Conservation (phyloP, 2,888 invertebrate genomes). For the Odontocolon sp. region DNA sequence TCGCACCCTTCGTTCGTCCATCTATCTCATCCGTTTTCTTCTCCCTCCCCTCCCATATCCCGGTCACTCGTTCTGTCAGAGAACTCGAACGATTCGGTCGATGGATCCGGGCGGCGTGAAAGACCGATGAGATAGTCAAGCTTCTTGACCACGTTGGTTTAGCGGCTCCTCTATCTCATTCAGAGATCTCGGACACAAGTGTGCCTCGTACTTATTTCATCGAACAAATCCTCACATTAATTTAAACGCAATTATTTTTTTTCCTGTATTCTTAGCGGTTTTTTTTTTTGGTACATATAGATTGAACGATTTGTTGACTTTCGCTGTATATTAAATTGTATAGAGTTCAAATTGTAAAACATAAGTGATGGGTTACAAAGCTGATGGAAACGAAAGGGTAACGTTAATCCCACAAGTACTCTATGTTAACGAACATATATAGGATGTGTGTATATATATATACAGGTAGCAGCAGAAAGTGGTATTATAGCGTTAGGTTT, state of each 20-base stretch:
- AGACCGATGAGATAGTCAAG: slow-evolving; percentile 77
- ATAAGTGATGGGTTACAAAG: slow-evolving; percentile 1
- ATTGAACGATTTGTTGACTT: no score
- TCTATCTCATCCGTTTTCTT: slow-evolving; percentile 31
- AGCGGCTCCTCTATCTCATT: slow-evolving; percentile 12
- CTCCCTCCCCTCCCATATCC: slow-evolving; percentile 9
- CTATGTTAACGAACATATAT: not conserved
- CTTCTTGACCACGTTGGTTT: slow-evolving; percentile 68
- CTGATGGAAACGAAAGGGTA: slow-evolving; percentile 18
- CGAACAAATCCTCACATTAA: no score
- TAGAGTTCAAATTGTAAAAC: no score
- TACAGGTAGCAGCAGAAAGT: slow-evolving; percentile 20
- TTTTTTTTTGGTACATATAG: no score
- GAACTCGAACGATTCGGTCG: slow-evolving; percentile 52
- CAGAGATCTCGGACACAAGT: slow-evolving; percentile 3
- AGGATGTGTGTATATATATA: slow-evolving; percentile 10
- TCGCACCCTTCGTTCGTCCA: slow-evolving; percentile 43
- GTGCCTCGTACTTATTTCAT: not conserved
- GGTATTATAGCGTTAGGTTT: slow-evolving; percentile 19
- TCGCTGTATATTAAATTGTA: no score
- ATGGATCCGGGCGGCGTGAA: slow-evolving; percentile 65
- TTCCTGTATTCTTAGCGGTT: no score
- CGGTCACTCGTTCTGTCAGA: slow-evolving; percentile 18
- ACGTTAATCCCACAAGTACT: slow-evolving; percentile 19
- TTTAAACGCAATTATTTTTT: no score